Conservation (phyloP, 2,888 invertebrate species). For the Hirudinaria manillensis region DNA sequence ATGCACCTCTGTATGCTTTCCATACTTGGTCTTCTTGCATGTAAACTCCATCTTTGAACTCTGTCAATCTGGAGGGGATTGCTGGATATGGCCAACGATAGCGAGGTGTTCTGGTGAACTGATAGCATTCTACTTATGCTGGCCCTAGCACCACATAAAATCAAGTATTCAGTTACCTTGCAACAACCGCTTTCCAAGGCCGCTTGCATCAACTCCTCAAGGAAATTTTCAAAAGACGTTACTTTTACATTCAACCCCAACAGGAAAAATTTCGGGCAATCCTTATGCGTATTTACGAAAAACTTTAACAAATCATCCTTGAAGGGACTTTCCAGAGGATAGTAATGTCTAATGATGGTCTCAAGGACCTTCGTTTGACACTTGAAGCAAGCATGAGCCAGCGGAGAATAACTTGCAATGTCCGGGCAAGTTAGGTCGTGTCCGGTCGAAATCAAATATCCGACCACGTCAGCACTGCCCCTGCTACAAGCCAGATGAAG, state of each 20-base stretch:
- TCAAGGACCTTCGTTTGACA: not conserved
- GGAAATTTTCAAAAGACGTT: not conserved
- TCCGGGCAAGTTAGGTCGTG: not conserved
- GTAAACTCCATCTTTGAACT: not conserved
- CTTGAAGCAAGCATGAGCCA: conserved; percentile 5
- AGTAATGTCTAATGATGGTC: not conserved
- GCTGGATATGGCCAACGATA: not conserved
- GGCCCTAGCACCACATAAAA: not conserved
- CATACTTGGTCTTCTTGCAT: no score
- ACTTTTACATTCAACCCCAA: not conserved
- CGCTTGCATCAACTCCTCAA: not conserved
- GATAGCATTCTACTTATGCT: not conserved
- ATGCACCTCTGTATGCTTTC: not conserved
- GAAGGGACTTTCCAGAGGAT: not conserved
- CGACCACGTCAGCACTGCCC: not conserved
- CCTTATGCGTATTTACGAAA: not conserved
- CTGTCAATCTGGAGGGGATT: conserved; percentile 9
- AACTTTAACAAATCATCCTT: not conserved
- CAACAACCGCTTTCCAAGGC: not conserved
- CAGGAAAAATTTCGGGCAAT: not conserved
- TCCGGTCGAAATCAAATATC: not conserved
- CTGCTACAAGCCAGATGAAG: conserved; percentile 7
- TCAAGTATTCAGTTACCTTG: not conserved
- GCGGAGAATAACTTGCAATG: not conserved
- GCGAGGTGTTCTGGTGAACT: not conserved